A percentile compares a stretch with the other conserved stretches of the same genome.
Evolutionary conservation across 2,113 vertebrate species (phyloP).

Genomic region (Fregata magnificens): DNA sequence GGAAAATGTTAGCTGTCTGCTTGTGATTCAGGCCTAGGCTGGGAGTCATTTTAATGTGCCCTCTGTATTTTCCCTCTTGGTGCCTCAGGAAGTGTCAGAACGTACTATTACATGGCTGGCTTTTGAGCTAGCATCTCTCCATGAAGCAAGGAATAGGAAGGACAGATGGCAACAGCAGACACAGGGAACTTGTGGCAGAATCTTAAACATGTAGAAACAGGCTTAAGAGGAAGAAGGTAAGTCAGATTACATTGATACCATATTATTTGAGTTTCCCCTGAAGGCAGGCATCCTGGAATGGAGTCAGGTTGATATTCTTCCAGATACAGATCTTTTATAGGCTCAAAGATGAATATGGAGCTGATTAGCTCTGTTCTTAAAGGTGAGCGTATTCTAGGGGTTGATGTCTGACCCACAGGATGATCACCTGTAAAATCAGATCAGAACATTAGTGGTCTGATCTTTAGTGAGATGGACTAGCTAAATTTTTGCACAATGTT

Average conservation of each 20-base stretch:
- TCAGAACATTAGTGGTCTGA: background rate
- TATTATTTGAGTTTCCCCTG: background rate
- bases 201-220: background rate
- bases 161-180: constrained; percentile 9
- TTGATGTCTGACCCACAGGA: background rate
- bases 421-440: background rate
- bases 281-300: background rate
- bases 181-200: background rate
- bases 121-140: background rate
- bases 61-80: background rate
- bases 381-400: background rate
- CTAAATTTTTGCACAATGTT: background rate
- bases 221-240: background rate
- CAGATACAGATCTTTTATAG: background rate
- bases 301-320: background rate
- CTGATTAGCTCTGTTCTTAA: background rate
- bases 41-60: background rate
- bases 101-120: background rate
- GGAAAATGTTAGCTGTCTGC: constrained; percentile 10
- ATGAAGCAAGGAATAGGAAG: background rate
- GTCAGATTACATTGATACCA: background rate
- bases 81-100: background rate
- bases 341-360: background rate
- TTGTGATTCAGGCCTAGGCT: background rate
- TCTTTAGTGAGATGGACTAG: background rate